Base-by-base conservation (phyloP, 1,140 invertebrate species). In the Drosophila kurseongensis region DNA sequence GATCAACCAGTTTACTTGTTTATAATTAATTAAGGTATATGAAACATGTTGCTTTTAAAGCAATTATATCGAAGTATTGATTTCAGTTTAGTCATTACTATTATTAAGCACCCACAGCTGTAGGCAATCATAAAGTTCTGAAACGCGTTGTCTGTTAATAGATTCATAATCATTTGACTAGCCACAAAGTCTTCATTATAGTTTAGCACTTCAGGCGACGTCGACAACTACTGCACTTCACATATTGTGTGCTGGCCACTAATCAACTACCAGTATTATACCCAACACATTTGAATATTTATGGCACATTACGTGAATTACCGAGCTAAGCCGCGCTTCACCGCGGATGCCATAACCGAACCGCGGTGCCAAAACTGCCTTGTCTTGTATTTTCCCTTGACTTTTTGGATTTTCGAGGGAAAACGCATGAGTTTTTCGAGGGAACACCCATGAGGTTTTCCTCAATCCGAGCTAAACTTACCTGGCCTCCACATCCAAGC, bases 401-500 rank as follows among this genome's bases (percentile, higher is more conserved):
- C 78, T 63, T 58, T 47, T 69, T 47, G 13, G 23, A 14, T 44
- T 29, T 57, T 35, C 18, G 12, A 55, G 27, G 27, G 45, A 48
- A 68, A 51, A 44, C 52, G 61, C 52, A 36, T 56, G 38, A 35
- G 35, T 32, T 32, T 29, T 57, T 35, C 14, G 12, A 48, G 27
- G 27, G 45, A 45, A 68, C 47, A 44, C 42, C 68, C 57, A 36
- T 56, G 38, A 35, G 35, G 48, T 41, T 63, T 66, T 18, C 42
- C 7, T 23, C n/a, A 47, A 38, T 13, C 40, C n/a, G 9, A 68
- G 16, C 9, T 14, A 7, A 51, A 61, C 94, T 94, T 77, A 97
- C 96, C 96, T 95, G 92, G 95, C 93, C 55, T 95, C 94, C 2
- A 94, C 86, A 12, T 95, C 95, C 16, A 97, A 90, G 74, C 94